Evolutionary conservation across 1,140 invertebrate species (phyloP).

Genomic region (Phortica variegata): DNA sequence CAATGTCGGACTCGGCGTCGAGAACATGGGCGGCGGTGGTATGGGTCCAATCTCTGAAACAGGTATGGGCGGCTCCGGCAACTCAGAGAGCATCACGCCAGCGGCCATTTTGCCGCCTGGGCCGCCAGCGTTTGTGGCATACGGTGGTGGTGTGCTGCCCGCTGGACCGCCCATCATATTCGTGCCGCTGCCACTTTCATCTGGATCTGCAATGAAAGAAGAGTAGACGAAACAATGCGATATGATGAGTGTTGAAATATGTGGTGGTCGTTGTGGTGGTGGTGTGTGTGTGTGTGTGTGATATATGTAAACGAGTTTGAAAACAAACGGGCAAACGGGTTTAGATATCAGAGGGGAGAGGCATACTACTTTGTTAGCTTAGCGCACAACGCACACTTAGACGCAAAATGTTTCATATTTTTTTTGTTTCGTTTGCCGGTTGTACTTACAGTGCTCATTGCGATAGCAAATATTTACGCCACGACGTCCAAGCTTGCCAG

Average conservation of each 20-base stretch:
- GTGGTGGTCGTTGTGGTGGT: constrained; percentile 10
- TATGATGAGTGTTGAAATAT: constrained; percentile 9
- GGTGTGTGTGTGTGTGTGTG: constrained; percentile 12
- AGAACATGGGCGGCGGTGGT: constrained; percentile 93
- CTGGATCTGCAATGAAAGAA: constrained; percentile 58
- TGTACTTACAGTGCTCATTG: constrained; percentile 68
- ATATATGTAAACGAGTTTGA: neutral
- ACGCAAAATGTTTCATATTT: neutral
- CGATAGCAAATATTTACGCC: constrained; percentile 68
- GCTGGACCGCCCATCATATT: constrained; percentile 58
- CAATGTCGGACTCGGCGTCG: constrained; percentile 78
- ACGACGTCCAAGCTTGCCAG: constrained; percentile 70
- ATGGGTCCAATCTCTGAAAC: constrained; percentile 91
- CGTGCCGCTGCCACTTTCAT: constrained; percentile 58
- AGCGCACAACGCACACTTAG: too few species aligned
- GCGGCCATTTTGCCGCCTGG: constrained; percentile 40
- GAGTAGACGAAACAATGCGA: constrained; percentile 6
- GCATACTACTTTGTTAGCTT: too few species aligned
- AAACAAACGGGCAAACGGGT: too few species aligned
- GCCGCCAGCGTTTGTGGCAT: constrained; percentile 50
- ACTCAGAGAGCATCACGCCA: constrained; percentile 72
- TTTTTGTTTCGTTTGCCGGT: neutral
- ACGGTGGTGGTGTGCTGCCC: constrained; percentile 60
- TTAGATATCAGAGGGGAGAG: too few species aligned
- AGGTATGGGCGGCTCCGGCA: constrained; percentile 87